A percentile compares a stretch with the other conserved stretches of the same genome.
These are phyloP conservation scores for Pentalonia nigronervosa DNA, from an alignment of 1,140 invertebrate species.

Conservation along the genomic window DNA sequence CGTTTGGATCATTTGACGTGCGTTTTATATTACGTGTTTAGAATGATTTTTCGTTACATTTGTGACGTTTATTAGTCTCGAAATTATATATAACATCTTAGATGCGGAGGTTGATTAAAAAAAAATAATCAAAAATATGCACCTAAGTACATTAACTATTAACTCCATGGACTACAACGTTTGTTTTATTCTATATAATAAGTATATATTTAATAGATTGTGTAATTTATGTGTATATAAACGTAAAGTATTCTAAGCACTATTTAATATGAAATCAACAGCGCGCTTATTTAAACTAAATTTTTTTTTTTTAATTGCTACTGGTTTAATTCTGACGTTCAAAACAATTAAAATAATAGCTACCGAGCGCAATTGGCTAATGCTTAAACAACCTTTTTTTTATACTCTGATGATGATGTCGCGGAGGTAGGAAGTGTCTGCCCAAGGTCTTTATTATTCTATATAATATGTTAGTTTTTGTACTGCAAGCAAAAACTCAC, in stretches of 20 bases:
- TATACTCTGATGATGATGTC: neutral
- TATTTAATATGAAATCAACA: neutral
- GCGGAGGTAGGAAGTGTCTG: neutral
- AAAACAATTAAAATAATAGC: neutral
- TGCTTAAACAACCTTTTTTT: neutral
- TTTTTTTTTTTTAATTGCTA: neutral
- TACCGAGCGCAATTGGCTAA: neutral
- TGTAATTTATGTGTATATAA: neutral
- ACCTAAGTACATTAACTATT: neutral
- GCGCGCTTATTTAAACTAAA: neutral
- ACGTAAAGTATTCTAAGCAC: neutral
- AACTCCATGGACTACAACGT: neutral
- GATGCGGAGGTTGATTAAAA: neutral
- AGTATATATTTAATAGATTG: no score
- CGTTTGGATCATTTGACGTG: neutral
- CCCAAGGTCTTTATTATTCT: neutral
- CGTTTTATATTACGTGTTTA: neutral
- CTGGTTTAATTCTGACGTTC: neutral
- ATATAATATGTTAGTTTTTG: neutral
- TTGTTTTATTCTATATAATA: neutral
- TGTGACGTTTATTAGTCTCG: neutral
- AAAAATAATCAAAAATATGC: neutral
- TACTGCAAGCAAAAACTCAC: neutral
- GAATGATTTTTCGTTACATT: neutral
- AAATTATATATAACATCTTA: neutral